Evolutionary conservation across 1,140 invertebrate species (phyloP), one percentile per base, ranked within the genome.

Genomic region (Drosophila lini): DNA sequence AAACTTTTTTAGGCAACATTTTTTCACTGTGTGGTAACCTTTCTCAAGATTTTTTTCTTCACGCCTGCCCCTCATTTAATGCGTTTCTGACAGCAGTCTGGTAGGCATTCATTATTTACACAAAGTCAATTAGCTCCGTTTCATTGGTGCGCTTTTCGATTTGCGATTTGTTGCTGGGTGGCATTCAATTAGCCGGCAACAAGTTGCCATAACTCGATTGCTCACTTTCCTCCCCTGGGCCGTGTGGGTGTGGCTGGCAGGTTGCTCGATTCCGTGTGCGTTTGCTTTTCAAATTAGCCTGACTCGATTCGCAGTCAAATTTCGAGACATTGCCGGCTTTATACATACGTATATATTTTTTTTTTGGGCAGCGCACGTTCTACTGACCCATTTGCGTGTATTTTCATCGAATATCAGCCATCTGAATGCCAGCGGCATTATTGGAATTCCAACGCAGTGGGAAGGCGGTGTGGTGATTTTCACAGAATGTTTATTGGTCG

Each of bases 271-370:
- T 32, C 60, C 64, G 69, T 65, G 74, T 64, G 44, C 53, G 69
- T 83, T 88, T 71, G 61, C 80, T 81, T 88, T 88, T 89, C 42
- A 60, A 89, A 88, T 88, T 88, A 84, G 84, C 84, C 81, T 59
- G 73, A 34, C 83, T 73, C 50, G 64, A 68, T 83, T 82, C 76
- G 55, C 64, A 80, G 60, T 76, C 41, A 42, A 47, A 31, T 76
- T 81, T 50, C 59, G 45, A 60, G 63, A 50, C 48, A 68, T 58
- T 76, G 57, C 55, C 13, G 32, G 25, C 4, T 42, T 13, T 68
- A 28, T 52, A 53, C 8, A 36, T 15, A 36, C 8, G 8, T 16
- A 47, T 47, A 32, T 47, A 31, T 4, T 19, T 34, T 34, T 5
- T 53, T 69, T 67, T 69, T 69, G 65, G 68, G 53, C 67, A 44